phyloP scores from a whole-genome alignment of 2,888 invertebrate species.

The Melanostoma scalare region DNA sequence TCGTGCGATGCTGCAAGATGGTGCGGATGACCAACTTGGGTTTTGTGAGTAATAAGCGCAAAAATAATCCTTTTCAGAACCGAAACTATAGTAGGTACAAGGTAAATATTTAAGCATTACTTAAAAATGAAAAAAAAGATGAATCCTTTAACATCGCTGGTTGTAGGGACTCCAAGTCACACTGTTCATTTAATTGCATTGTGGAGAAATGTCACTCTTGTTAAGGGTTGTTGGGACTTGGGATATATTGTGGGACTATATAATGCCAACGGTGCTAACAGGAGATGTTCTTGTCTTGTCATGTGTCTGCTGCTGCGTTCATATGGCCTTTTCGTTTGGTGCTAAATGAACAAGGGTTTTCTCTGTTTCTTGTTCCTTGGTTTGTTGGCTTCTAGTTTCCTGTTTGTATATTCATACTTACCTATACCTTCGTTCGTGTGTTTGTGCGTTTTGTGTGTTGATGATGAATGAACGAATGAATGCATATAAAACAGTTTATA shows the following conservation, averaged over 20 bases:
- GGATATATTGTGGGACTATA: not conserved
- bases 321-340: slow-evolving; percentile 53
- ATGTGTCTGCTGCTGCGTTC: slow-evolving; percentile 55
- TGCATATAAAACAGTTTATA: slow-evolving; percentile 52
- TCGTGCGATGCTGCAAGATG: no score
- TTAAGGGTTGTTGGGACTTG: slow-evolving; percentile 21
- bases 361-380: slow-evolving; percentile 51
- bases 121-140: not conserved
- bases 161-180: slow-evolving; percentile 32
- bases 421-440: not conserved
- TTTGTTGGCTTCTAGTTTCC: slow-evolving; percentile 48
- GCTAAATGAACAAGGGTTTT: slow-evolving; percentile 45
- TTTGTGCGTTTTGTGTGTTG: slow-evolving; percentile 24
- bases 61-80: no score
- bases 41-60: no score
- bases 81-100: no score
- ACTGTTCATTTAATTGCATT: slow-evolving; percentile 41
- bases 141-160: slow-evolving; percentile 8
- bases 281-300: slow-evolving; percentile 69
- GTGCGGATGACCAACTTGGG: no score
- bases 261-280: slow-evolving; percentile 57
- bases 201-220: slow-evolving; percentile 51
- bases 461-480: slow-evolving; percentile 45
- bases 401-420: not conserved
- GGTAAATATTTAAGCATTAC: no score